Percentiles rank a stretch among this genome's conserved stretches.
These are phyloP conservation scores for Lates japonicus DNA, from an alignment of 2,797 vertebrate species.

Conservation along the genomic window DNA sequence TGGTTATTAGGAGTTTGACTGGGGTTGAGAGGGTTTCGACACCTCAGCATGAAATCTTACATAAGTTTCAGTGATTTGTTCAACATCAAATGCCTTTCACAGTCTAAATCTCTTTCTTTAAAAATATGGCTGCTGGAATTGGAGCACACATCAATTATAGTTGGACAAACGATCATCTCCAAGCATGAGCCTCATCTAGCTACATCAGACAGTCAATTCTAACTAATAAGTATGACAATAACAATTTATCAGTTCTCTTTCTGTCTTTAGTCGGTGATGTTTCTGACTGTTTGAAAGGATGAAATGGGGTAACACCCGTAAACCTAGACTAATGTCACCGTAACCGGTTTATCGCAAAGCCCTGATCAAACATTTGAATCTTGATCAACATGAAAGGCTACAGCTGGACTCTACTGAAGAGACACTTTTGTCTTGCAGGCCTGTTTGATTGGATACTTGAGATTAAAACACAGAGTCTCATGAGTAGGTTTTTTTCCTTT, in stretches of 20 bases:
- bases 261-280: neutral
- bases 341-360: slow-evolving; percentile 86
- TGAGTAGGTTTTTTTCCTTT: too few species aligned
- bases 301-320: slow-evolving; percentile 71
- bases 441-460: fast-evolving
- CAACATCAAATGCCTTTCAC: neutral
- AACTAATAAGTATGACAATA: too few species aligned
- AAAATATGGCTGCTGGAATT: too few species aligned
- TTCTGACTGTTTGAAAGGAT: slow-evolving; percentile 78
- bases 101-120: fast-evolving
- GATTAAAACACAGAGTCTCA: fast-evolving
- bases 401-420: neutral
- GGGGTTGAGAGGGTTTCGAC: fast-evolving
- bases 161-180: too few species aligned
- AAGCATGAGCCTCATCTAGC: neutral
- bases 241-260: too few species aligned
- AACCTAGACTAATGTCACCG: slow-evolving; percentile 68
- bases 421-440: fast-evolving
- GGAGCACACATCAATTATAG: too few species aligned
- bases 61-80: neutral
- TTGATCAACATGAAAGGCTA: fast-evolving
- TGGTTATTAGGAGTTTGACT: neutral
- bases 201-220: neutral
- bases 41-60: neutral
- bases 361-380: slow-evolving; percentile 69